These are phyloP conservation scores for human DNA, from an alignment of 2,113 vertebrate species.

Conservation along the genomic window GRCh38 chr5:146910001-146910500, in stretches of 20 bases:
- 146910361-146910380: neutral
- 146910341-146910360: neutral
- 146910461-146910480: neutral
- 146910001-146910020: constrained; percentile 59
- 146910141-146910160: constrained; percentile 56
- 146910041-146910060: constrained; percentile 46
- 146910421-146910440: neutral
- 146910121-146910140: constrained; percentile 3
- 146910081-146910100: constrained; percentile 46
- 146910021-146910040: constrained; percentile 62
- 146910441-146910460: no score
- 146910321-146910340: neutral
- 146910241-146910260: constrained; percentile 46
- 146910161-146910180: constrained; percentile 60
- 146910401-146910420: neutral
- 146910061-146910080: constrained; percentile 21
- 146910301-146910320: neutral
- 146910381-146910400: neutral
- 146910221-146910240: neutral
- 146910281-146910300: neutral
- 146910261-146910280: neutral
- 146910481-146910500: neutral
- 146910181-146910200: constrained; percentile 57
- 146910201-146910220: neutral
- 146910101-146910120: constrained; percentile 52